Percentiles rank a stretch among this genome's conserved stretches.
Conservation (phyloP, 2,888 invertebrate genomes). For the Hydrotaea diabolus region DNA sequence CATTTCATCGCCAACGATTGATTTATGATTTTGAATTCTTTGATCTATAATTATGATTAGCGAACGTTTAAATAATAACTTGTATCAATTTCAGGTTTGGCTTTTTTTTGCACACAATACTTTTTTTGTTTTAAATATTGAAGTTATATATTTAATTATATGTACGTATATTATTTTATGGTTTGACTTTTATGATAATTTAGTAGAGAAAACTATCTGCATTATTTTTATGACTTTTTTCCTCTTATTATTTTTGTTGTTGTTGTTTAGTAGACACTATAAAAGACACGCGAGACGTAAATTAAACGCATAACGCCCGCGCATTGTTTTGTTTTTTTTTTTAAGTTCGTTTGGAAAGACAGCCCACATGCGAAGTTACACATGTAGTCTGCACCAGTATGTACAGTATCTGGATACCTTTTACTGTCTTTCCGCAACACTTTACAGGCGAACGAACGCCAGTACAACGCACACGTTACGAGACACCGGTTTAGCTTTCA, state of each 20-base stretch:
- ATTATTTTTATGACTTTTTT: not conserved
- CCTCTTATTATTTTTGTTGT: not conserved
- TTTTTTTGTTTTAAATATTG: not conserved
- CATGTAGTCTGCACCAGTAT: not conserved
- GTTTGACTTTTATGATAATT: not conserved
- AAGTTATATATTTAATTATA: constrained; percentile 21
- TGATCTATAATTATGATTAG: not conserved
- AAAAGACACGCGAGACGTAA: constrained; percentile 60
- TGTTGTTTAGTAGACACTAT: not conserved
- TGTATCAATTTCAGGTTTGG: not conserved
- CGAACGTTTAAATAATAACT: not conserved
- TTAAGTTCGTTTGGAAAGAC: not conserved
- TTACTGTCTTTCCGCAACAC: constrained; percentile 24
- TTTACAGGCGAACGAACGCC: not conserved
- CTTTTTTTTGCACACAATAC: not conserved
- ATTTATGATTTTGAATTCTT: not conserved
- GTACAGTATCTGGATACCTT: not conserved
- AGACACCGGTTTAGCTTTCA: constrained; percentile 66
- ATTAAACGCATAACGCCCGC: constrained; percentile 66
- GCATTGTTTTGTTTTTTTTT: constrained; percentile 52
- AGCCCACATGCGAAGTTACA: not conserved
- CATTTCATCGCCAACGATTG: not conserved
- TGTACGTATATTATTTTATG: constrained; percentile 16
- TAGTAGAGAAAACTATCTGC: constrained; percentile 35
- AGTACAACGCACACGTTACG: not conserved